Percentiles rank a stretch among this genome's conserved stretches.
phyloP scores from a whole-genome alignment of 2,797 vertebrate genomes.

The Lutjanus argentimaculatus region DNA sequence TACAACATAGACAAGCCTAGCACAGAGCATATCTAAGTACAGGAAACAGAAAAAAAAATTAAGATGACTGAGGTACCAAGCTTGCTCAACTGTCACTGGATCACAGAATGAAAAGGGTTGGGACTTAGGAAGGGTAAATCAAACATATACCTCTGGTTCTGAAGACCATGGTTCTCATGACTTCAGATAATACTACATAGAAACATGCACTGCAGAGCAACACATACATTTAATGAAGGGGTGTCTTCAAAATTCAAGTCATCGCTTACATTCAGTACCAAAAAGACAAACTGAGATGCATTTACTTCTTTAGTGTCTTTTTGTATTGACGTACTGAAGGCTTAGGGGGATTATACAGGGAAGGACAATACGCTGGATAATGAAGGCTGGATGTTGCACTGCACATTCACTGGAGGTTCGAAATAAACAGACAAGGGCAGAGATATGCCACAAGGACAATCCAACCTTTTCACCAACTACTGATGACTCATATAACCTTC shows the following conservation, averaged over 20 bases:
- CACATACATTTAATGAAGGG: neutral
- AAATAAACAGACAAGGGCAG: slow-evolving; percentile 45
- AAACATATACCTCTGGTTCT: neutral
- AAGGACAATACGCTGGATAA: slow-evolving; percentile 5
- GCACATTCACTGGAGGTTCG: slow-evolving; percentile 42
- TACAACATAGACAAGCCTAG: too few species aligned
- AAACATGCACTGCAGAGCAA: neutral
- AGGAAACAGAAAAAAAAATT: too few species aligned
- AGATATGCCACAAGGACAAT: slow-evolving; percentile 13
- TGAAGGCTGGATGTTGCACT: slow-evolving; percentile 4
- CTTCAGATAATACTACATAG: neutral
- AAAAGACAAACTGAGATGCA: neutral
- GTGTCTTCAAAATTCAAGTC: too few species aligned
- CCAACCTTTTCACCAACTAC: slow-evolving; percentile 1
- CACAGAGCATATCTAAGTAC: too few species aligned
- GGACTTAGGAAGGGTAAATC: too few species aligned
- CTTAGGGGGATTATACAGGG: neutral
- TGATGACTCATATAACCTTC: neutral
- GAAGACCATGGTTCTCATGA: too few species aligned
- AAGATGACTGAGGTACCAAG: too few species aligned
- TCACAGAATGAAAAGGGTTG: too few species aligned
- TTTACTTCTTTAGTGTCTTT: neutral
- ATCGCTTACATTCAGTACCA: neutral
- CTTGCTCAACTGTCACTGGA: too few species aligned
- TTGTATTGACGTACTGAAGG: neutral